Base-by-base conservation (phyloP, 1,140 invertebrate genomes). In the Philopotamus ludificatus region DNA sequence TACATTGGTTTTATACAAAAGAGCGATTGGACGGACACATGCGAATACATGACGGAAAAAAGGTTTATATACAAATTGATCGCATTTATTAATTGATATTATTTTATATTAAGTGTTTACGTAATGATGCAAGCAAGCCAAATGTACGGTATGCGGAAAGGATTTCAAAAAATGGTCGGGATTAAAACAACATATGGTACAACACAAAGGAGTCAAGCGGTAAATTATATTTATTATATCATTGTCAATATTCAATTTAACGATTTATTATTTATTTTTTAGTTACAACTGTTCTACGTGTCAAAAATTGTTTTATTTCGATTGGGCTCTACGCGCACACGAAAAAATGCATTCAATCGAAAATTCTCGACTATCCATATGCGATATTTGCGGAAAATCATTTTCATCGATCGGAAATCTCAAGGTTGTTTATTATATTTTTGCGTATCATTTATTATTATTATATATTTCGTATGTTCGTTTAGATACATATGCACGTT, bases 91-190 rank as follows among this genome's bases (percentile, higher is more conserved):
- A 8, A 28, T 15, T 57, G n/a, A 15, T 44, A 41, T 7, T 57
- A 8, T 57, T 34, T 22, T 50, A 20, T 3, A 3, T 25, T 62
- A 18, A 26, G 21, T 26, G 4, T 25, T 10, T 18, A 7, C 25
- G 23, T 15, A 20, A 15, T 15, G 10, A 7, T 64, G 54, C 39
- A n/a, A 66, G 58, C 65, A 60, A 45, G 65, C 65, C n/a, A 58
- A 66, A 62, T 66, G 65, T 22, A 61, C 58, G n/a, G 23, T 62
- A 20, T 66, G 65, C n/a, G 65, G 65, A 28, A 66, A 66, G 47
- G 65, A 66, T 55, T 66, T 66, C 47, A 34, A 61, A 34, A 66
- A 66, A 45, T 66, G 65, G 65, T 66, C 65, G 3, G 65, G 65
- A 15, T 42, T 66, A 8, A 66, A 66, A 23, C 65, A 66, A 28